These are phyloP conservation scores for Hemibagrus wyckioides DNA, from an alignment of 2,113 vertebrate species.

Conservation along the genomic window DNA sequence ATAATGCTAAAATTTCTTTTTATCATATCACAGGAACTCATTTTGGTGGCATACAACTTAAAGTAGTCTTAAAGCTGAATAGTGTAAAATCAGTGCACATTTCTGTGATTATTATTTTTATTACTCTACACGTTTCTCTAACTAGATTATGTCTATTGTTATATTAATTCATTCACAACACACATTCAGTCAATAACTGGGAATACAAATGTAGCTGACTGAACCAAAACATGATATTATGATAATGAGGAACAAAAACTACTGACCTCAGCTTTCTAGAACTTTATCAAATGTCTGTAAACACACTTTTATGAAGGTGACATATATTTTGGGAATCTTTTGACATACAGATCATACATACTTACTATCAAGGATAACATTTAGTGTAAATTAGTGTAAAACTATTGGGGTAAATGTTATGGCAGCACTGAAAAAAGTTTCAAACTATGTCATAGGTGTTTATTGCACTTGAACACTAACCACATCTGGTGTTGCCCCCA, in stretches of 20 bases:
- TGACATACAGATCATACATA: neutral
- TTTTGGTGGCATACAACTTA: too few relatives aligned
- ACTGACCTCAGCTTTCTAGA: neutral
- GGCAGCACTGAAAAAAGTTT: neutral
- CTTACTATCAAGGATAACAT: neutral
- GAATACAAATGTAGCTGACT: neutral
- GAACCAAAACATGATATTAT: neutral
- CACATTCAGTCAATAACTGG: neutral
- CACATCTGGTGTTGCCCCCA: neutral
- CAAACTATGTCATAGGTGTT: neutral
- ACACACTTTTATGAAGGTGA: neutral
- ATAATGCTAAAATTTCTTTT: too few relatives aligned
- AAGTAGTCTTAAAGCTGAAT: too few relatives aligned
- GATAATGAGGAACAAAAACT: neutral
- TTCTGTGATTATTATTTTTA: too few relatives aligned
- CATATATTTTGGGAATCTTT: neutral
- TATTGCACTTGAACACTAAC: constrained; percentile 16
- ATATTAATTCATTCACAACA: too few relatives aligned
- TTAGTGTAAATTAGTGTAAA: neutral
- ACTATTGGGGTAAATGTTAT: neutral
- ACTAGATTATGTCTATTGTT: too few relatives aligned
- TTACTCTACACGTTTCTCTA: too few relatives aligned
- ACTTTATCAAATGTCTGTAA: neutral
- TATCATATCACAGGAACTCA: too few relatives aligned
- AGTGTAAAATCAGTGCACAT: too few relatives aligned